These are phyloP conservation scores for Prorops nasuta DNA, from an alignment of 1,140 invertebrate genomes.

Conservation along the genomic window DNA sequence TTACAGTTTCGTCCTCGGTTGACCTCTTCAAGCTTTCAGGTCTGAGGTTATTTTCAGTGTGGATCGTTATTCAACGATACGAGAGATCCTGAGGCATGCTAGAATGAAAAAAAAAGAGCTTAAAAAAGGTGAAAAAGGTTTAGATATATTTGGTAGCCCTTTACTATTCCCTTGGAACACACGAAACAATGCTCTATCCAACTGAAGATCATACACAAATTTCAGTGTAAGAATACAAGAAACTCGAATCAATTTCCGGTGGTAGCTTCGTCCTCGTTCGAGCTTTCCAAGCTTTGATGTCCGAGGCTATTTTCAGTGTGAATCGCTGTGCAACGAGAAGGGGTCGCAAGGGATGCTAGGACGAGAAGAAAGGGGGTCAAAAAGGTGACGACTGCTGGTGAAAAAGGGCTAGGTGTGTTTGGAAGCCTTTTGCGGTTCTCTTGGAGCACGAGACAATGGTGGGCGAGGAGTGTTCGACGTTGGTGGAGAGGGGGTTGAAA, in stretches of 20 bases:
- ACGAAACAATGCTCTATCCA: too few species aligned
- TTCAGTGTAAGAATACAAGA: too few species aligned
- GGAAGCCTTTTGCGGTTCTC: constrained; percentile 17
- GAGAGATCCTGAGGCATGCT: too few species aligned
- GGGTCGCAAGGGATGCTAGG: too few species aligned
- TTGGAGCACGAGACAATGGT: constrained; percentile 21
- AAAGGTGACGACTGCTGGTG: too few species aligned
- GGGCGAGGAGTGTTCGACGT: constrained; percentile 4
- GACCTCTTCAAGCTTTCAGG: constrained; percentile 15
- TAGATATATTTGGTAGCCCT: too few species aligned
- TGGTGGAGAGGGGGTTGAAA: constrained; percentile 14
- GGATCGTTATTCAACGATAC: constrained; percentile 1
- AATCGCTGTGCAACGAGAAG: constrained; percentile 1
- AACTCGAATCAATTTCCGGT: too few species aligned
- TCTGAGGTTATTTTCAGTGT: constrained; percentile 26
- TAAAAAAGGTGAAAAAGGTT: too few species aligned
- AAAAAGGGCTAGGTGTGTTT: constrained; percentile 16
- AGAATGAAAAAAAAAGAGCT: too few species aligned
- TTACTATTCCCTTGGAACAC: too few species aligned
- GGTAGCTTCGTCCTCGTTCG: neutral
- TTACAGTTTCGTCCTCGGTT: neutral
- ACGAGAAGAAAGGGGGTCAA: too few species aligned
- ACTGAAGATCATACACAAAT: too few species aligned
- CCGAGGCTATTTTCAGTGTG: constrained; percentile 26
- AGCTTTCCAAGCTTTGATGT: constrained; percentile 15